Percentiles rank a stretch among this genome's conserved stretches.
Conservation (phyloP, 2,888 invertebrate species). For the Scaptomyza flava region DNA sequence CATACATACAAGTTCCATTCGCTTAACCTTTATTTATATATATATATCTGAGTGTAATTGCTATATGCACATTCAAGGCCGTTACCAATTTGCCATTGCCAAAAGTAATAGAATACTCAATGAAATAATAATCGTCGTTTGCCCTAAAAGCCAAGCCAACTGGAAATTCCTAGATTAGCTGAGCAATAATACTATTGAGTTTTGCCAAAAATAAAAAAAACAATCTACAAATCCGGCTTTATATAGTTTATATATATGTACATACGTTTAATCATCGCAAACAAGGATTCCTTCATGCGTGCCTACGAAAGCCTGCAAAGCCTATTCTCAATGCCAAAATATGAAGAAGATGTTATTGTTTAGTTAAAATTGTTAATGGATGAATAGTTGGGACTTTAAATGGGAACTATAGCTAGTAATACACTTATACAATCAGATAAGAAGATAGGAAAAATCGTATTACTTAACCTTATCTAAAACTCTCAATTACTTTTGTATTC, state of each 20-base stretch:
- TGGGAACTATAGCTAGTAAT: neutral
- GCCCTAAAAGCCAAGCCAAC: constrained; percentile 76
- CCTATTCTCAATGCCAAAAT: constrained; percentile 8
- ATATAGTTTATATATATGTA: neutral
- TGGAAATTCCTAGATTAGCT: constrained; percentile 74
- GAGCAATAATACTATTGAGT: constrained; percentile 16
- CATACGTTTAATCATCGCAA: constrained; percentile 1
- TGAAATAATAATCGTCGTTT: constrained; percentile 33
- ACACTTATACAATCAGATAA: too few relatives aligned
- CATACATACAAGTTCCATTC: neutral
- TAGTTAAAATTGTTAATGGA: neutral
- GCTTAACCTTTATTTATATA: neutral
- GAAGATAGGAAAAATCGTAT: too few relatives aligned
- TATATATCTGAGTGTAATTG: neutral
- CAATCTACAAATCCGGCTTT: constrained; percentile 1
- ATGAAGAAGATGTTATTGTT: neutral
- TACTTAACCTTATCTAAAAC: too few relatives aligned
- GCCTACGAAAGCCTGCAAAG: constrained; percentile 30
- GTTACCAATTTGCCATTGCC: constrained; percentile 45
- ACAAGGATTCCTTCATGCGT: constrained; percentile 35
- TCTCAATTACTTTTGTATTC: too few relatives aligned
- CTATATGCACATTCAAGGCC: constrained; percentile 53
- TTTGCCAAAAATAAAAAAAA: constrained; percentile 7
- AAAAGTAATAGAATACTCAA: constrained; percentile 24
- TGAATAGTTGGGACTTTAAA: neutral